Evolutionary conservation across 2,113 vertebrate genomes (phyloP), one percentile per base, ranked within the genome.

Genomic region (Calidris pugnax): DNA sequence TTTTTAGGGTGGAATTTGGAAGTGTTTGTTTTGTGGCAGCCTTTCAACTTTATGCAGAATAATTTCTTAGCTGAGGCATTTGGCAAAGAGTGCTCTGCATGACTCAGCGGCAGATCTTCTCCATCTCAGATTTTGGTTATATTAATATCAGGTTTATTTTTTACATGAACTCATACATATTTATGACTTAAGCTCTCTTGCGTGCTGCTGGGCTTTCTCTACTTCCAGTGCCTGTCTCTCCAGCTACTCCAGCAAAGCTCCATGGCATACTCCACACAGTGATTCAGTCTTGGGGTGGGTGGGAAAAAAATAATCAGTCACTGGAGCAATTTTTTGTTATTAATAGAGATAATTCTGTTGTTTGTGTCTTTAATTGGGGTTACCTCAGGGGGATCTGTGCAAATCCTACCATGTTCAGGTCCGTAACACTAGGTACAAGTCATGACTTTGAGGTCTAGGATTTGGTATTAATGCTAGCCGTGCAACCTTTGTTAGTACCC

Each of bases 81-180:
- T 90, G 81, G 89, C 85, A 78, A 71, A 86, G 60, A 47, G 48
- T 21, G 22, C 19, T 78, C 64, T 89, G 62, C 48, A 32, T 95
- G 96, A 97, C 57, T 96, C 95, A 97, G 89, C 14, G 23, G 88
- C 53, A 79, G 73, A 79, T 81, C 69, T 86, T 86, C 80, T 76
- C 68, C 64, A 88, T 86, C 79, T 92, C 69, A 91, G 50, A 87
- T 72, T 91, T 66, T 75, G 74, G 45, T 57, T 90, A 43, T 85
- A 95, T 93, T 97, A 95, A 59, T 95, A 92, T 62, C 66, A 72
- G 56, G 39, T 72, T 95, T 96, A 87, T 82, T 95, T 96, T 97
- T 89, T 60, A 76, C 89, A 76, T 21, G 26, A 96, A 82, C 45
- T 79, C 57, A 89, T 73, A 56, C 56, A 78, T 81, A 92, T 85